Base-by-base conservation (phyloP, 2,113 vertebrate species). In the Nothoprocta pentlandii region DNA sequence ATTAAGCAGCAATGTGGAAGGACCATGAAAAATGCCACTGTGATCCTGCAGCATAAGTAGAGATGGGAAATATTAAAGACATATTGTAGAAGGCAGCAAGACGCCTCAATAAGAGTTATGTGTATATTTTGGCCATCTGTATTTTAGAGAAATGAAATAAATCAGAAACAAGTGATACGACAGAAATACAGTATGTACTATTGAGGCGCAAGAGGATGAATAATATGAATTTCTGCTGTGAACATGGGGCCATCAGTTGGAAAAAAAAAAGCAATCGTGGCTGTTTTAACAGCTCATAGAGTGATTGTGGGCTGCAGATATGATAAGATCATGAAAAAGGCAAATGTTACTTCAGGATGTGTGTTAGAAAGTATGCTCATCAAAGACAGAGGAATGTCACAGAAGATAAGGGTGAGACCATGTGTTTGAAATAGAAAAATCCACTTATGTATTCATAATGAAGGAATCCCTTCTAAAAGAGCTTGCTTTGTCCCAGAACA, bases 91-190 rank as follows among this genome's bases (percentile, higher is more conserved):
- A 51, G 76, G 42, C 59, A 66, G 59, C 14, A 64, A 90, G 80
- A 85, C 68, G 58, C 59, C 79, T 91, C 76, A 77, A 6, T 85
- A 64, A 80, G 87, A 94, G 17, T 94, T 89, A 53, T 67, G 82
- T 58, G 61, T 67, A 59, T 62, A 77, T 44, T 87, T 80, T 85
- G 75, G 64, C 32, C n/a, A 90, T 90, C 49, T 80, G 54, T 85
- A 94, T 74, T 58, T 46, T 44, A 85, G 64, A 77, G 87, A 85
- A 68, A 80, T 77, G 49, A 95, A 94, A 95, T 80, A 73, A 92
- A 85, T 32, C 79, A 83, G 79, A 80, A 91, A 76, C 17, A 80
- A 85, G 58, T 63, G 39, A 49, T 77, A 30, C 47, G 32, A 90
- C 13, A 69, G 49, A 69, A 87, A 85, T 70, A 30, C 30, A 80